Conservation (phyloP, 2,113 vertebrate species). For the Stictonetta naevosa region DNA sequence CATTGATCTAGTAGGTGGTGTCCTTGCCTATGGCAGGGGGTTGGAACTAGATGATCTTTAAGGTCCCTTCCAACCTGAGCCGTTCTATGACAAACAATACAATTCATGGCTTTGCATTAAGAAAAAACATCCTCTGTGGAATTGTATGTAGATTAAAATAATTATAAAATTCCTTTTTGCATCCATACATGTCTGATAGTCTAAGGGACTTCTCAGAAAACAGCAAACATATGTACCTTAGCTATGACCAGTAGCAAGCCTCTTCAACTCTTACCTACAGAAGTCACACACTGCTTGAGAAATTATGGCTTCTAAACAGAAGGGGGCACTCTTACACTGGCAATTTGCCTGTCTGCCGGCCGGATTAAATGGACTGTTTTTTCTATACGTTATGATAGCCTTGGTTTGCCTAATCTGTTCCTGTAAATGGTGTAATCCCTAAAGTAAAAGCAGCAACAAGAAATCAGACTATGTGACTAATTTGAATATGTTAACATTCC, state of each 20-base stretch:
- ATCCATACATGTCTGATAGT: neutral
- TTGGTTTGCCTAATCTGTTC: constrained; percentile 68
- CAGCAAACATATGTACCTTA: neutral
- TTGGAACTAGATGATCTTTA: too few relatives aligned
- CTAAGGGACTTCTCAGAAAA: neutral
- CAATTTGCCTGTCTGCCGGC: neutral
- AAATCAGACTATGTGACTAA: constrained; percentile 59
- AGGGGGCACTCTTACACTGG: constrained; percentile 66
- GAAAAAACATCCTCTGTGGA: neutral
- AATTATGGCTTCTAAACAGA: neutral
- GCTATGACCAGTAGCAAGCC: neutral
- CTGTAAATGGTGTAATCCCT: constrained; percentile 72
- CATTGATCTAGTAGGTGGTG: too few relatives aligned
- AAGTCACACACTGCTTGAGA: neutral
- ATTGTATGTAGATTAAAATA: neutral
- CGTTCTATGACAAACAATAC: neutral
- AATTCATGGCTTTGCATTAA: neutral
- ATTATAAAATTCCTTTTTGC: neutral
- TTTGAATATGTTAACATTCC: constrained; percentile 75
- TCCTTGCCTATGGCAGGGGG: too few relatives aligned
- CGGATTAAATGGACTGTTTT: neutral
- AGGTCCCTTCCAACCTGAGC: too few relatives aligned
- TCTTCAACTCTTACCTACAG: neutral
- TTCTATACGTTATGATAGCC: neutral
- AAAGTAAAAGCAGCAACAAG: constrained; percentile 56